A percentile compares a stretch with the other conserved stretches of the same genome.
Conservation (phyloP, 2,888 invertebrate genomes). For the Andrena hattorfiana region DNA sequence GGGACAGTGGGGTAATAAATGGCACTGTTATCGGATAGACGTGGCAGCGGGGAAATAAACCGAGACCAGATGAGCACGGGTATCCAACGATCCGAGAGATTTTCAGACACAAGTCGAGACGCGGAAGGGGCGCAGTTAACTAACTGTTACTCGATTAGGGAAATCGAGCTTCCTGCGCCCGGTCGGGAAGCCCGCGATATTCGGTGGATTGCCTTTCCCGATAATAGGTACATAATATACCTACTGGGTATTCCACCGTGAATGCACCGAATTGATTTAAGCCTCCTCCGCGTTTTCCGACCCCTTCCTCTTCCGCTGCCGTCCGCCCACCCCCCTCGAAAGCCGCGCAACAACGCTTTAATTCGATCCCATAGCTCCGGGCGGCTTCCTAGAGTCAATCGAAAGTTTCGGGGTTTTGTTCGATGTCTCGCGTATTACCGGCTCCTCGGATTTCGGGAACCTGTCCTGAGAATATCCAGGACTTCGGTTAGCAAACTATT, state of each 20-base stretch:
- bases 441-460: slow-evolving; percentile 37
- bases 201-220: slow-evolving; percentile 72
- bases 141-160: slow-evolving; percentile 70
- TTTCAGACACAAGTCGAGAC: slow-evolving; percentile 43
- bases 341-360: slow-evolving; percentile 62
- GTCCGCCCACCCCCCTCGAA: slow-evolving; percentile 2
- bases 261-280: slow-evolving; percentile 75
- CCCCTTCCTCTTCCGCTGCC: neutral
- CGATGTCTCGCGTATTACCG: slow-evolving; percentile 55
- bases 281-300: slow-evolving; percentile 55
- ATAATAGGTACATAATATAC: slow-evolving; percentile 75
- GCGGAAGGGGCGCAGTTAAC: slow-evolving; percentile 59
- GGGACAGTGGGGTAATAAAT: too few species aligned
- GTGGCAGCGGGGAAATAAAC: slow-evolving; percentile 2
- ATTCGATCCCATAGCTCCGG: slow-evolving; percentile 59
- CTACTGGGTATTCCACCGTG: slow-evolving; percentile 72
- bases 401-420: slow-evolving; percentile 67
- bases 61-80: slow-evolving; percentile 6
- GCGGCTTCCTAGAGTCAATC: slow-evolving; percentile 71
- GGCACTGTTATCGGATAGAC: too few species aligned
- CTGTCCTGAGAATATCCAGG: slow-evolving; percentile 17
- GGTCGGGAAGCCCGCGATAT: slow-evolving; percentile 67
- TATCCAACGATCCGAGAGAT: slow-evolving; percentile 21
- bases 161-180: slow-evolving; percentile 67
- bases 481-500: slow-evolving; percentile 13